A percentile compares a stretch with the other conserved stretches of the same genome.
Evolutionary conservation across 2,888 invertebrate species (phyloP).

Genomic region (Branchellion lobata): DNA sequence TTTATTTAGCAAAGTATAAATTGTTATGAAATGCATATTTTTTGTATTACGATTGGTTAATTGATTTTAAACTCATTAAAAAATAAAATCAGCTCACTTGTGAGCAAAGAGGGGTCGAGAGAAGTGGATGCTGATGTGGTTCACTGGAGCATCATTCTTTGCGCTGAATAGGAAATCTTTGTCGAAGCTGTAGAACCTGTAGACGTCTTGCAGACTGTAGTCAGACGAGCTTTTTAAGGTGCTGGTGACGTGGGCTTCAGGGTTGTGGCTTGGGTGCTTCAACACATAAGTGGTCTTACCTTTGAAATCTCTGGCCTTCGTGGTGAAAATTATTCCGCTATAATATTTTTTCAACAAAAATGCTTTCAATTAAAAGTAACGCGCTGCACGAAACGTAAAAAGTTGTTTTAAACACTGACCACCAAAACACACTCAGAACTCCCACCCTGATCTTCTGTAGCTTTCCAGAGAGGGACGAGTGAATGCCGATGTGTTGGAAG

Average conservation of each 20-base stretch:
- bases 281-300: not conserved
- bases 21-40: too few relatives aligned
- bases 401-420: too few relatives aligned
- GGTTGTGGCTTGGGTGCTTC: constrained; percentile 10
- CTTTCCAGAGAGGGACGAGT: constrained; percentile 32
- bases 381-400: too few relatives aligned
- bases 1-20: too few relatives aligned
- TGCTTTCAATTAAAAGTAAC: too few relatives aligned
- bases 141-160: too few relatives aligned
- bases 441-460: constrained; percentile 31
- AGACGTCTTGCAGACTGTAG: not conserved
- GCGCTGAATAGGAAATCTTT: too few relatives aligned
- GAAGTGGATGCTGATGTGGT: not conserved
- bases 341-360: too few relatives aligned
- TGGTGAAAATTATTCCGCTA: too few relatives aligned
- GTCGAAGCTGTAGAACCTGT: constrained; percentile 5
- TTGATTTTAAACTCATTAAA: too few relatives aligned
- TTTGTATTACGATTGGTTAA: too few relatives aligned
- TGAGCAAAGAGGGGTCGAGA: not conserved
- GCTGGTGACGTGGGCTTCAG: not conserved
- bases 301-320: not conserved
- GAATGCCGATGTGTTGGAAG: constrained; percentile 32
- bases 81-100: too few relatives aligned
- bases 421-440: not conserved
- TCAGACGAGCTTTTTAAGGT: not conserved